Base-by-base conservation (phyloP, 2,797 vertebrate species). In the Molossus molossus region DNA sequence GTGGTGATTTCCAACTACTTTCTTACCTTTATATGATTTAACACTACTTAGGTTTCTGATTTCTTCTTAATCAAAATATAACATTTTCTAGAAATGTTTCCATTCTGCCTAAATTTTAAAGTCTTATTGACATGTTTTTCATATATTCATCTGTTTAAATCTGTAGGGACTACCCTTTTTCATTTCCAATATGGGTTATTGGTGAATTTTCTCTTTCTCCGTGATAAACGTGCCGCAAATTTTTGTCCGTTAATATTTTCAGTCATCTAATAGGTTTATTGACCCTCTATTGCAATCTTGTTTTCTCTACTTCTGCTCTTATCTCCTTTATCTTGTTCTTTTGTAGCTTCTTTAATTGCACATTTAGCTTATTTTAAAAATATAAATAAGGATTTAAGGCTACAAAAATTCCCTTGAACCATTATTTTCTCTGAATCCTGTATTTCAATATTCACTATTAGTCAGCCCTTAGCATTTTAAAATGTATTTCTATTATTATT, bases 11-110 rank as follows among this genome's bases (percentile, higher is more conserved):
- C 77, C 81, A 89, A 60, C 20, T 25, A 62, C 9, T 72, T 87
- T 13, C 9, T 67, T 64, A 65, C 58, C 40, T 81, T 90, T 58
- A 81, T 64, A 65, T 20, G 50, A 83, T 5, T 15, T 21, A 57
- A 64, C 40, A 91, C 13, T 76, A 27, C 40, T 72, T 33, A 80
- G 27, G 27, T 15, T 86, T 84, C 67, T 87, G 60, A 75, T 62
- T 87, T 73, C 73, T 79, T 84, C 55, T 80, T 40, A 80, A 65
- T 70, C 18, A 82, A 88, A 70, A 90, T 25, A 13, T 6, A 93
- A 27, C 15, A 33, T 65, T 90, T 85, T 70, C 82, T 90, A 90
- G 64, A 27, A 90, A 65, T 67, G 65, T 76, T 50, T 29, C 62
- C 64, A 33, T 45, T 75, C 90, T 69, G 58, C 23, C 20, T 82